Evolutionary conservation across 1,140 invertebrate genomes (phyloP).

Genomic region (Lordiphosa mommai): DNA sequence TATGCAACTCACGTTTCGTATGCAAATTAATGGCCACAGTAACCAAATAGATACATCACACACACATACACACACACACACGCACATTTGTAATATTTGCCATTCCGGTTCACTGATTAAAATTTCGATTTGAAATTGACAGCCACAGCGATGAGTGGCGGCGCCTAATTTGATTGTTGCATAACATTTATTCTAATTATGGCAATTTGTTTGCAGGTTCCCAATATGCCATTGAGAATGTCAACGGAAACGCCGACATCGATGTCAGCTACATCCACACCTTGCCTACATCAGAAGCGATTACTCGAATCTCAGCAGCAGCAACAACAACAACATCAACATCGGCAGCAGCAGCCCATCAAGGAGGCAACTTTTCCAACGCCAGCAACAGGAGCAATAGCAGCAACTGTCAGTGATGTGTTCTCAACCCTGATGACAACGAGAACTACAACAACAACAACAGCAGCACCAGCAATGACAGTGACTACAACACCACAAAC

Average conservation of each 20-base stretch:
- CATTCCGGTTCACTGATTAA: conserved; percentile 39
- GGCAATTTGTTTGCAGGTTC: conserved; percentile 66
- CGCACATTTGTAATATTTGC: conserved; percentile 28
- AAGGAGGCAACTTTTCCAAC: conserved; percentile 25
- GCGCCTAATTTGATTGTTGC: conserved; percentile 47
- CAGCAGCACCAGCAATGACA: conserved; percentile 16
- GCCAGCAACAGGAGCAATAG: conserved; percentile 14
- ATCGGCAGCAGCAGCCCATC: conserved; percentile 38
- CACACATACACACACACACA: neutral
- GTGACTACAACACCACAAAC: conserved; percentile 12
- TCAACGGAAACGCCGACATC: conserved; percentile 12
- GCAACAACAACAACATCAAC: conserved; percentile 45
- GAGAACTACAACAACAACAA: conserved; percentile 25
- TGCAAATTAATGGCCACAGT: conserved; percentile 46
- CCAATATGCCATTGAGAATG: conserved; percentile 71
- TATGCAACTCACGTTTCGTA: conserved; percentile 57
- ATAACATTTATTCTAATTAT: conserved; percentile 47
- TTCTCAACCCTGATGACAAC: conserved; percentile 49
- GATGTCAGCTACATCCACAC: conserved; percentile 12
- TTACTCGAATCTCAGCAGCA: conserved; percentile 59
- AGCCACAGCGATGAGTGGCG: conserved; percentile 18
- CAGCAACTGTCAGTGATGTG: conserved; percentile 38
- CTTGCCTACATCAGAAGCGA: conserved; percentile 66
- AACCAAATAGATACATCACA: neutral
- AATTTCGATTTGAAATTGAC: conserved; percentile 51